Evolutionary conservation across 2,888 invertebrate species (phyloP).

Genomic region (Listrodromus nycthemerus): DNA sequence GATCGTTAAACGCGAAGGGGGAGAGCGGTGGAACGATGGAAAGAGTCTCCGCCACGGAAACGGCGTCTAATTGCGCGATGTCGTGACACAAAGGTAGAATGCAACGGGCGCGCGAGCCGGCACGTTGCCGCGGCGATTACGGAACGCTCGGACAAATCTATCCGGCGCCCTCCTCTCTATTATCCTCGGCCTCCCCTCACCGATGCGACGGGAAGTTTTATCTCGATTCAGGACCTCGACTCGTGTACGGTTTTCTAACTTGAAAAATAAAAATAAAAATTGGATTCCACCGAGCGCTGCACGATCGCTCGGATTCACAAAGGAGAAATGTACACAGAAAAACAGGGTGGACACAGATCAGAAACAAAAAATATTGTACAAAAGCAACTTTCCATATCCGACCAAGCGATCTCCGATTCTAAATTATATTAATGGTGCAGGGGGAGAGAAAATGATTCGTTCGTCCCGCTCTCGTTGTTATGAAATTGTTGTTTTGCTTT

Average conservation of each 20-base stretch:
- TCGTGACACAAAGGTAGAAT: slow-evolving; percentile 63
- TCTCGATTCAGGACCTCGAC: slow-evolving; percentile 41
- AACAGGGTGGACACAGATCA: background rate
- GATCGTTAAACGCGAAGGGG: slow-evolving; percentile 12
- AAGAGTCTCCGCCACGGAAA: slow-evolving; percentile 36
- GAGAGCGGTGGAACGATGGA: background rate
- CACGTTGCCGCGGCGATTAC: slow-evolving; percentile 42
- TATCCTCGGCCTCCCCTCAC: background rate
- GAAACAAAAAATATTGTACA: slow-evolving; percentile 11
- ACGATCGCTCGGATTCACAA: slow-evolving; percentile 34
- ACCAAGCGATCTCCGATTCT: slow-evolving; percentile 22
- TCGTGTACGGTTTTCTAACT: slow-evolving; percentile 4
- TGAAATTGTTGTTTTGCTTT: too few relatives aligned
- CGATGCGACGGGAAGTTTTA: slow-evolving; percentile 43
- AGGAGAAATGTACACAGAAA: background rate
- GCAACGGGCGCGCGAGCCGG: slow-evolving; percentile 35
- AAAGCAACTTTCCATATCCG: slow-evolving; percentile 36
- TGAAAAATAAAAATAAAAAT: too few relatives aligned
- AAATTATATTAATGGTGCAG: slow-evolving; percentile 6
- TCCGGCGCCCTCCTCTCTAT: slow-evolving; percentile 29
- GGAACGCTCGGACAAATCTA: slow-evolving; percentile 61
- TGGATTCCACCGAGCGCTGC: slow-evolving; percentile 17
- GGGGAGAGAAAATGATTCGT: background rate
- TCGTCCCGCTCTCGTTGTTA: too few relatives aligned
- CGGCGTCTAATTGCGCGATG: slow-evolving; percentile 65